Base-by-base conservation (phyloP, 2,888 invertebrate genomes). In the Pterostichus madidus region DNA sequence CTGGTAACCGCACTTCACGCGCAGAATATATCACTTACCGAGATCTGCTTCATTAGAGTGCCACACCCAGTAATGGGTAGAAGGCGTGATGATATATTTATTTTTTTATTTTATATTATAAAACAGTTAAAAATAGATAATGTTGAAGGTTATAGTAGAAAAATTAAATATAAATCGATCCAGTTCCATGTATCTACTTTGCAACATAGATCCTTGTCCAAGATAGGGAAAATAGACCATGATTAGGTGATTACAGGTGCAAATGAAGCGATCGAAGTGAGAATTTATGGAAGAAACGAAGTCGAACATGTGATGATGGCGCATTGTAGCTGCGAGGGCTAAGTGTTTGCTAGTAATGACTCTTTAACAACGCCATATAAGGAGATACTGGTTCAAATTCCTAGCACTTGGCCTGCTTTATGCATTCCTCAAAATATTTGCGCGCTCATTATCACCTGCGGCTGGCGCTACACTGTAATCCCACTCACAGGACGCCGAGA, bases 181-280 rank as follows among this genome's bases (percentile, higher is more conserved):
- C 39, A 39, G 39, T 39, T 39, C 39, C 8, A 39, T 39, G 39
- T 39, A 39, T 39, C 39, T 39, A 39, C 8, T 39, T 39, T 39
- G 1, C 5, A 39, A 39, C 3, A 39, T 39, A 52, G 52, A 52
- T 52, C 10, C 52, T n/a, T 10, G 10, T 52, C n/a, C 39, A 8
- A 39, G 39, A 39, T 39, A 39, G 39, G 7, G 39, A 53, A 53
- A 53, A 17, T 53, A 17, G 53, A n/a, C 15, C 17, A 15, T 53
- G 53, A 61, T 61, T 61, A n/a, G 61, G 61, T 61, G 61, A 31
- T 61, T 61, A 61, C 61, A 52, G 52, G 61, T 61, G 61, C 31
- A 61, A 61, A 61, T 61, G 61, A 61, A 61, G 32, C 61, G n/a
- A 52, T 61, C 0, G 5, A 31, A 32, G 61, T 61, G 31, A 13